Evolutionary conservation across 2,797 vertebrate species (phyloP).

Genomic region (Podargus strigoides): DNA sequence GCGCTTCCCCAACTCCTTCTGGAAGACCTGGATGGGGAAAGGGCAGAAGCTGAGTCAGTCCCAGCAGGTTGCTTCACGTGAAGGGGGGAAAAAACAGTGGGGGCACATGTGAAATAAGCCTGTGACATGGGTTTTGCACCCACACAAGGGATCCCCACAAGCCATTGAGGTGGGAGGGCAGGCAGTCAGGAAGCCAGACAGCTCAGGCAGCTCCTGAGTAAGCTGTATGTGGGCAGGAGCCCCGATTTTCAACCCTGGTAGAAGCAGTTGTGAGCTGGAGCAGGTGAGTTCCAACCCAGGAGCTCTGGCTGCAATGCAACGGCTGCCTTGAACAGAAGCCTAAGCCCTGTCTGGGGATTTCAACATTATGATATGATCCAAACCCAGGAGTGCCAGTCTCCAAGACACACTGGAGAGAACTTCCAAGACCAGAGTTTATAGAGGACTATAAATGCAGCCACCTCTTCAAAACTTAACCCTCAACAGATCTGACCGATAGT

Average conservation of each 20-base stretch:
- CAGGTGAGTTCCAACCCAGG: too few species aligned
- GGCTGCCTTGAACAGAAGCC: neutral
- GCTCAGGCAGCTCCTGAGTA: too few species aligned
- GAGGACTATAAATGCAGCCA: neutral
- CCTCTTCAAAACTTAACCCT: neutral
- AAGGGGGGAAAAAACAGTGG: accelerated
- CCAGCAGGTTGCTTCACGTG: accelerated
- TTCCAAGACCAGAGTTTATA: neutral
- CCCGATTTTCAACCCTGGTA: too few species aligned
- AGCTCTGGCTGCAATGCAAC: neutral
- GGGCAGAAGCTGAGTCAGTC: neutral
- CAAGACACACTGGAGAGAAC: neutral
- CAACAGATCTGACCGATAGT: neutral
- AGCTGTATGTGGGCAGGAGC: too few species aligned
- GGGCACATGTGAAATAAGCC: too few species aligned
- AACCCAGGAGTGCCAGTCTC: neutral
- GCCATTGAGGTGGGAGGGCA: too few species aligned
- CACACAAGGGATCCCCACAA: neutral
- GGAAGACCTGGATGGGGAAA: constrained; percentile 81
- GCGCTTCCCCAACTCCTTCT: constrained; percentile 96
- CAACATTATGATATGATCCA: neutral
- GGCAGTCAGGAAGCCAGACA: too few species aligned
- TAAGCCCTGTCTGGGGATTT: neutral
- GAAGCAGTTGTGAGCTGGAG: too few species aligned
- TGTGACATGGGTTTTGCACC: neutral